phyloP scores from a whole-genome alignment of 2,888 invertebrate species.

The Mesoligia furuncula region DNA sequence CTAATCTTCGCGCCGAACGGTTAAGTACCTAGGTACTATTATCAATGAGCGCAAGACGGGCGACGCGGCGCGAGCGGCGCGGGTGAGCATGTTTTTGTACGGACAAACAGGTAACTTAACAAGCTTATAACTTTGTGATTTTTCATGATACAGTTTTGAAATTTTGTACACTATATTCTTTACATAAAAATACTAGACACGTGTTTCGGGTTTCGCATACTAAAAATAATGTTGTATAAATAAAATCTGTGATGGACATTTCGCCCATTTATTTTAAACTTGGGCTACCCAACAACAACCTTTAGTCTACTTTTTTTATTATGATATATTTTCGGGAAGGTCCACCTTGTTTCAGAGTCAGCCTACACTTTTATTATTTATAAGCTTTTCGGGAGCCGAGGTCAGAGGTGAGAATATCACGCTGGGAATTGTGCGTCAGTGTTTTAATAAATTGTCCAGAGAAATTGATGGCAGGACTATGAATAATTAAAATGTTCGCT shows the following conservation, averaged over 20 bases:
- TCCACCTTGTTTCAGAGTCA: background rate
- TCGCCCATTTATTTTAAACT: conserved; percentile 30
- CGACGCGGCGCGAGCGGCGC: no score
- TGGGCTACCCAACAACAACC: conserved; percentile 32
- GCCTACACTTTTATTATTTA: conserved; percentile 45
- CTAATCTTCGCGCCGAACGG: no score
- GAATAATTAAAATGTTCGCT: background rate
- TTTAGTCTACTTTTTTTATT: background rate
- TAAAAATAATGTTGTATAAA: no score
- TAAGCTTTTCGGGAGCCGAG: conserved; percentile 14
- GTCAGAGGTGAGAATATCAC: conserved; percentile 51
- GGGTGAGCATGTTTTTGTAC: no score
- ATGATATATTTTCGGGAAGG: conserved; percentile 31
- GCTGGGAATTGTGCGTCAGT: conserved; percentile 2
- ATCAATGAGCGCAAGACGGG: no score
- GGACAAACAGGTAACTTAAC: no score
- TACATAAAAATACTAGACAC: no score
- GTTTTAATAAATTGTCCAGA: conserved; percentile 18
- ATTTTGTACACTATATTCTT: no score
- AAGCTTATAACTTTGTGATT: no score
- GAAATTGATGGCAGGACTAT: background rate
- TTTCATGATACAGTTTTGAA: no score
- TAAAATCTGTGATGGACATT: background rate
- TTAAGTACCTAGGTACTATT: no score
- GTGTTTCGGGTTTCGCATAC: no score